Evolutionary conservation across 2,113 vertebrate species (phyloP), one percentile per base, ranked within the genome.

Genomic region (Aphyosemion australe): DNA sequence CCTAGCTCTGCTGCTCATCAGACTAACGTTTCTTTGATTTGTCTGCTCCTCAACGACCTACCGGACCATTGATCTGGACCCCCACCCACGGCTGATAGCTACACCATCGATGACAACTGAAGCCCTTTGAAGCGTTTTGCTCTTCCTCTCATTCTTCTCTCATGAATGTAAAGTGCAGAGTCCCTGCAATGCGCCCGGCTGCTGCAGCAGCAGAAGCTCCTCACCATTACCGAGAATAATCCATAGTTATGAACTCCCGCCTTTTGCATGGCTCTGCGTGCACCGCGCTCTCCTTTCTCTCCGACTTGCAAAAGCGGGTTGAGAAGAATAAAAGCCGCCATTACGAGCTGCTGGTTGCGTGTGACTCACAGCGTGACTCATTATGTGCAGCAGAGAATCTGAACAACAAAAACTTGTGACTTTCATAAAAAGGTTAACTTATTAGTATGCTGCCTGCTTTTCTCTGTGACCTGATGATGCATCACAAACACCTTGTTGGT

Each of bases 331-430:
- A 80, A 73, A 71, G 77, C 32, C 52, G 15, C 63, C 41, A 78
- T 80, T 76, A 80, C 76, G 53, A 43, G 46, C 65, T 49, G 60
- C 47, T 69, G 49, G 47, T 68, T 62, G 61, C 18, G 37, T 60
- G 68, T 78, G 85, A 78, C 59, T 86, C 81, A 79, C 52, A 55
- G 50, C 61, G 11, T 66, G 74, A 83, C 49, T 87, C 85, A 84
- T 63, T 56, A 69, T 39, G 54, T 6, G 49, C 67, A 42, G 64
- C 32, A 9, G 54, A 68, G 50, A 59, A 58, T 59, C 11, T 78
- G 72, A 76, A 77, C 72, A 57, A 70, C 55, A 73, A 80, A 73
- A 78, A 39, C 18, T 1, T 34, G 46, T 21, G 74, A 62, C 77
- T 84, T 78, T 70, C 59, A 34, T 64, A 65, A 78, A 76, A 72